Base-by-base conservation (phyloP, 2,797 vertebrate genomes). In the Mallotus villosus region DNA sequence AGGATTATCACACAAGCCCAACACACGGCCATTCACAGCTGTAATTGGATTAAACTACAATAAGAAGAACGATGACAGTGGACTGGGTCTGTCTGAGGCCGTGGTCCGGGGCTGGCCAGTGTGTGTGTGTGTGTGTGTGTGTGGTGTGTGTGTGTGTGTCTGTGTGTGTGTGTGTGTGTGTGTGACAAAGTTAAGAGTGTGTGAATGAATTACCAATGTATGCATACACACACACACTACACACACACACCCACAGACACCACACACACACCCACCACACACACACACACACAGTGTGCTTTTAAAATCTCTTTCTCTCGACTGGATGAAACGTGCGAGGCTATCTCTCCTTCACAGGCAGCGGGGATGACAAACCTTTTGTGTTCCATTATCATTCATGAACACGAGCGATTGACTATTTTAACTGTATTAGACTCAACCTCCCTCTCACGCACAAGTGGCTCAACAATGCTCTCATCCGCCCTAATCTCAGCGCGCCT, bases 351-450 rank as follows among this genome's bases (percentile, higher is more conserved):
- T 91, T 91, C 87, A 91, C 91, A 92, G 90, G 82, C 87, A 86
- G 85, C 87, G 91, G 32, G 46, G 57, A 68, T 91, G 89, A 87
- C 91, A 91, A 91, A 92, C 92, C 88, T 92, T 92, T 92, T 94
- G 88, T 89, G 77, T 89, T 87, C 89, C 88, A 95, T 94, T 95
- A 93, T 93, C 93, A 95, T 95, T 94, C 94, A 94, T 91, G 92
- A 93, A 92, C 92, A 93, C 88, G 86, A 87, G 86, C 91, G 87
- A 89, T 41, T 87, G 92, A 94, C 92, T 94, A 92, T 94, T 95
- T 94, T 94, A 94, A 92, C 91, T 93, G 93, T 94, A 95, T 94
- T 93, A 94, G 93, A 94, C 93, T 92, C 92, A 94, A 88, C 90
- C 70, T 90, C 92, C 93, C 92, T 94, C 93, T 93, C 92, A 91